A percentile compares a stretch with the other conserved stretches of the same genome.
These are phyloP conservation scores for Nephila pilipes DNA, from an alignment of 1,140 invertebrate genomes.

Conservation along the genomic window DNA sequence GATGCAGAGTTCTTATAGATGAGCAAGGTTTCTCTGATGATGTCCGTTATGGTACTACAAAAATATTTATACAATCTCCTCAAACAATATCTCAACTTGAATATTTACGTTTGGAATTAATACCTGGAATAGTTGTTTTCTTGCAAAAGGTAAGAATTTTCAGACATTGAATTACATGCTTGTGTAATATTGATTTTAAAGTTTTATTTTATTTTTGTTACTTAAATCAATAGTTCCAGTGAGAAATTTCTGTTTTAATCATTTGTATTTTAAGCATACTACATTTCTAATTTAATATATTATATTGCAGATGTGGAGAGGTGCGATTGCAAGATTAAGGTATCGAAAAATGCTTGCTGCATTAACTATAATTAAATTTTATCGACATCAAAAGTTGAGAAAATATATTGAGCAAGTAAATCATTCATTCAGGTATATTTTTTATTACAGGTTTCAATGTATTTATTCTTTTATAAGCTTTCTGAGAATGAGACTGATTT, in stretches of 20 bases:
- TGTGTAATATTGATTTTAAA: not conserved
- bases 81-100: constrained; percentile 94
- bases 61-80: constrained; percentile 95
- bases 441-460: not conserved
- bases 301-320: constrained; percentile 87
- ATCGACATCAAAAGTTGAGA: constrained; percentile 91
- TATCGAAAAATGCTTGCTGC: constrained; percentile 94
- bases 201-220: not conserved
- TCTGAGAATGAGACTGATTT: too few species aligned
- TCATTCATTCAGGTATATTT: constrained; percentile 84
- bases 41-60: constrained; percentile 93
- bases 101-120: constrained; percentile 85
- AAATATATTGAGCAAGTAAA: constrained; percentile 88
- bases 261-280: not conserved
- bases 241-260: not conserved
- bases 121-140: constrained; percentile 94
- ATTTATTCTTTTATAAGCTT: too few species aligned
- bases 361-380: constrained; percentile 90
- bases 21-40: constrained; percentile 90
- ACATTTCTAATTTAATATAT: not conserved
- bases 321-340: constrained; percentile 88
- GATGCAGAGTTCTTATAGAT: constrained; percentile 89
- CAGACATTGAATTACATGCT: not conserved
- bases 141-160: constrained; percentile 89
- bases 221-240: too few species aligned